Conservation (phyloP, 2,113 vertebrate genomes). For the Entelurus aequoreus region DNA sequence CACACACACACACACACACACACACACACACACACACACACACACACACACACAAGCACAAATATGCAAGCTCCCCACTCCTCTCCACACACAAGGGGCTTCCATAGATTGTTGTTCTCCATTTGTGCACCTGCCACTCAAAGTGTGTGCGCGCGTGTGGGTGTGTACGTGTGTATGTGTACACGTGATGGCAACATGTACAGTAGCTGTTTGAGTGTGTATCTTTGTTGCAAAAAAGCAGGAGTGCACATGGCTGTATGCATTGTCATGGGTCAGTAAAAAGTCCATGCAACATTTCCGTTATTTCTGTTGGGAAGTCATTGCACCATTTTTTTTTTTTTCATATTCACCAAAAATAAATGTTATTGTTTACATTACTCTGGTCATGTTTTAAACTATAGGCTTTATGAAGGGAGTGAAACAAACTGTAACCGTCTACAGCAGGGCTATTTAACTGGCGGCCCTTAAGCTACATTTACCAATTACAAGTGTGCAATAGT, state of each 20-base stretch:
- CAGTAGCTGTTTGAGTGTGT: background rate
- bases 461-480: too few species aligned
- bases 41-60: background rate
- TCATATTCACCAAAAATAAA: too few species aligned
- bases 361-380: too few species aligned
- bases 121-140: slow-evolving; percentile 33
- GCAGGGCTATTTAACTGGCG: too few species aligned
- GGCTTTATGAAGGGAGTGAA: too few species aligned
- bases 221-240: slow-evolving; percentile 6
- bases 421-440: too few species aligned
- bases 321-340: too few species aligned
- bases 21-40: slow-evolving; percentile 1
- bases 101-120: slow-evolving; percentile 4
- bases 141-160: background rate
- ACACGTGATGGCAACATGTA: background rate
- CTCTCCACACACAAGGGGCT: background rate
- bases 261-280: slow-evolving; percentile 25
- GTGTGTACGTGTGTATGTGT: background rate
- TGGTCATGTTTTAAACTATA: too few species aligned
- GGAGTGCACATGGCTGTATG: slow-evolving; percentile 1
- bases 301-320: background rate
- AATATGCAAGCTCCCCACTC: too few species aligned
- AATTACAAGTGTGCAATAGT: too few species aligned
- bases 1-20: slow-evolving; percentile 6
- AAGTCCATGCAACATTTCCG: slow-evolving; percentile 15